Conservation (phyloP, 2,113 vertebrate species). For the Hypomesus transpacificus region DNA sequence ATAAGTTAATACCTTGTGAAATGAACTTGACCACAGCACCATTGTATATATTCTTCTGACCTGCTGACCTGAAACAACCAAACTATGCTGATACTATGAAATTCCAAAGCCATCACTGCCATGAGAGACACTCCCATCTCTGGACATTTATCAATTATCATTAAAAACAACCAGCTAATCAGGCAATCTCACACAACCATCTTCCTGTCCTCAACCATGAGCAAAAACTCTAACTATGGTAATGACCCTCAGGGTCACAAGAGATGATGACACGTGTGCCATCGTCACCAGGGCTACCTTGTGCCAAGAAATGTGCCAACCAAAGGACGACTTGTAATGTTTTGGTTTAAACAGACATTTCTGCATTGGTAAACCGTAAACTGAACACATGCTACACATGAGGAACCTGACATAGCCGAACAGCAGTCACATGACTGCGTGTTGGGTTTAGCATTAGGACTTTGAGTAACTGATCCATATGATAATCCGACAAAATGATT, state of each 20-base stretch:
- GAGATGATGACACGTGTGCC: too few species aligned
- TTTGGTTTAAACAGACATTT: background rate
- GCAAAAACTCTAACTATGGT: background rate
- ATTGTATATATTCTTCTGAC: slow-evolving; percentile 11
- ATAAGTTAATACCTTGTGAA: background rate
- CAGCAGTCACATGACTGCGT: slow-evolving; percentile 48
- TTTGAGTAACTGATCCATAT: too few species aligned
- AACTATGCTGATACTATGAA: background rate
- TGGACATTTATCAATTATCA: too few species aligned
- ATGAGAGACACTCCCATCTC: background rate
- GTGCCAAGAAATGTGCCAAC: too few species aligned
- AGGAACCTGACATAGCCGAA: slow-evolving; percentile 16
- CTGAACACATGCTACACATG: slow-evolving; percentile 28
- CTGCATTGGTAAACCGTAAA: slow-evolving; percentile 6
- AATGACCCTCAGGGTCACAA: too few species aligned
- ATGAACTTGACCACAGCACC: slow-evolving; percentile 45
- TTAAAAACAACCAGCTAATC: too few species aligned
- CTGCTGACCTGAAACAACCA: slow-evolving; percentile 3
- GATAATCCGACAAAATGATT: slow-evolving; percentile 21
- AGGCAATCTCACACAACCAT: background rate
- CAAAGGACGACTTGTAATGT: background rate
- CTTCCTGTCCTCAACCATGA: background rate
- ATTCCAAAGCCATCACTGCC: slow-evolving; percentile 5
- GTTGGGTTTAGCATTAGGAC: slow-evolving; percentile 31
- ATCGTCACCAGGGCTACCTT: too few species aligned